A percentile compares a stretch with the other conserved stretches of the same genome.
Evolutionary conservation across 2,797 vertebrate genomes (phyloP).

Genomic region (Phylloscopus collybita): DNA sequence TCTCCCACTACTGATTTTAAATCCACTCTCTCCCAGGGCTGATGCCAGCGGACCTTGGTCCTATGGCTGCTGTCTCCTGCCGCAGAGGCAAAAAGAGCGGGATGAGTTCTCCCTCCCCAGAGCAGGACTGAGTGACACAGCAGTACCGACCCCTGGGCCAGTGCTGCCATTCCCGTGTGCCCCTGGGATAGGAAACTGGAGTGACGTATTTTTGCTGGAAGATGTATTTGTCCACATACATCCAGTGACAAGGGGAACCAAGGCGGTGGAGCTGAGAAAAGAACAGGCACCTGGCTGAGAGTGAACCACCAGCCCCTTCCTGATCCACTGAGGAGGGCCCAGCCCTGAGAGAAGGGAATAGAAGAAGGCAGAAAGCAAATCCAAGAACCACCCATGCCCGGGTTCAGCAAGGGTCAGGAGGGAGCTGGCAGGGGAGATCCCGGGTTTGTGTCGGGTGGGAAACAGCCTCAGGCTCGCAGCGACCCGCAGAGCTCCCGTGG

Average conservation of each 20-base stretch:
- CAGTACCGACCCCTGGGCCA: neutral
- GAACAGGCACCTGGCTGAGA: neutral
- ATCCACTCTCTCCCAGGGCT: neutral
- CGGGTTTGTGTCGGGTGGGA: accelerated
- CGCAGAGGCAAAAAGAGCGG: neutral
- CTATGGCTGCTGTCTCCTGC: neutral
- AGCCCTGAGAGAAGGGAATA: neutral
- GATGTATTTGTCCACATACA: neutral
- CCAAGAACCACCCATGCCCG: accelerated
- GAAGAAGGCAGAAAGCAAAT: neutral
- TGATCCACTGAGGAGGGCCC: neutral
- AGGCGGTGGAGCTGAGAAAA: neutral
- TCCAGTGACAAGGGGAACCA: neutral
- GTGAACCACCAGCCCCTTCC: neutral
- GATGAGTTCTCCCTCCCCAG: neutral
- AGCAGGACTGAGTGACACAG: neutral
- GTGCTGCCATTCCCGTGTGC: accelerated
- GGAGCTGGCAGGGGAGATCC: neutral
- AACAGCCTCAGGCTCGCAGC: neutral
- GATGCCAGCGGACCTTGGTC: neutral
- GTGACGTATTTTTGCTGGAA: neutral
- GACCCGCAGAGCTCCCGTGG: neutral
- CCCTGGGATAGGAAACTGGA: neutral
- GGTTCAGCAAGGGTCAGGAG: neutral
- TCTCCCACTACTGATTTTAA: neutral